Conservation (phyloP, 2,113 vertebrate genomes). For the Gallinago jamesoni region DNA sequence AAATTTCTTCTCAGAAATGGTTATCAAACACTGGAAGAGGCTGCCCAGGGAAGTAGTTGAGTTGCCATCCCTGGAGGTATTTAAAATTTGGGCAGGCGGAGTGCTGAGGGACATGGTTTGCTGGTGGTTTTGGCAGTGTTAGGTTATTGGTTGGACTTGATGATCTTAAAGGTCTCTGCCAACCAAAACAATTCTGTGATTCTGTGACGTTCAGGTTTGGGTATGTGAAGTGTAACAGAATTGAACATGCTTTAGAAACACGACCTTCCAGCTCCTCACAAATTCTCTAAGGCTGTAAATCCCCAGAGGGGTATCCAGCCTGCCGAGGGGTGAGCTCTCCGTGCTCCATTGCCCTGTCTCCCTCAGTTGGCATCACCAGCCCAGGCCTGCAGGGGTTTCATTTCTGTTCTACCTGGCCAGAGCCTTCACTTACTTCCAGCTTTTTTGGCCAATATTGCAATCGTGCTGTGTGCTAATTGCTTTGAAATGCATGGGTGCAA, state of each 20-base stretch:
- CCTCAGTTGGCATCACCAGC: not conserved
- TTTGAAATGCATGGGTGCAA: not conserved
- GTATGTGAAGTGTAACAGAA: not conserved
- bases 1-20: not conserved
- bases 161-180: not conserved
- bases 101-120: not conserved
- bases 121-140: not conserved
- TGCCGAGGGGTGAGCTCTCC: not conserved
- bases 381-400: not conserved
- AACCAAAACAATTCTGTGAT: not conserved
- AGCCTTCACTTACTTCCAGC: not conserved
- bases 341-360: not conserved
- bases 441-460: not conserved
- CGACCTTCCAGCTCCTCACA: not conserved
- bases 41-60: not conserved
- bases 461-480: rapidly evolving
- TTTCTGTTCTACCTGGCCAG: not conserved
- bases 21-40: not conserved
- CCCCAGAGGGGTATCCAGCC: too few species aligned
- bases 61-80: not conserved
- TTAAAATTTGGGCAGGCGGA: not conserved
- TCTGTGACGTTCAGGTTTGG: not conserved
- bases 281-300: not conserved
- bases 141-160: not conserved
- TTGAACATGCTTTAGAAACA: not conserved